Percentiles rank a stretch among this genome's conserved stretches.
These are phyloP conservation scores for Platyscapa corneri DNA, from an alignment of 1,140 invertebrate species.

Conservation along the genomic window DNA sequence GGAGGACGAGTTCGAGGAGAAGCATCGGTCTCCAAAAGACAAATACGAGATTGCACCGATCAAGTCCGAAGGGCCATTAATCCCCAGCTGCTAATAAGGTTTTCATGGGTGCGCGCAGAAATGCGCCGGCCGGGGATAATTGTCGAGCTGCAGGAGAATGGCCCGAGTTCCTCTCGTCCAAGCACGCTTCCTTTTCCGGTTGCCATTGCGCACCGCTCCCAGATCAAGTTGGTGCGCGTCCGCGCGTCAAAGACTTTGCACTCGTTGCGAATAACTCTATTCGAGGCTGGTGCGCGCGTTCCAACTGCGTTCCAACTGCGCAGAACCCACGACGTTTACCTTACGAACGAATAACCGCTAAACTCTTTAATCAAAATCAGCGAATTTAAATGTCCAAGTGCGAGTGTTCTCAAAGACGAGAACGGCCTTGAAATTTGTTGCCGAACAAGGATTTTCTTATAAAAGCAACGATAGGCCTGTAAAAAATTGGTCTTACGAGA, in stretches of 20 bases:
- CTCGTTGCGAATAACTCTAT: background rate
- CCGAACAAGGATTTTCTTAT: too few species aligned
- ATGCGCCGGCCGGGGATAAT: background rate
- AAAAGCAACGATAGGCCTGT: too few species aligned
- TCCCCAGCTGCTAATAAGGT: background rate
- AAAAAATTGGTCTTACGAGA: too few species aligned
- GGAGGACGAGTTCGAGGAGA: background rate
- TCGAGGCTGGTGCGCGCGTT: too few species aligned
- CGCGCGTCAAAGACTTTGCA: background rate
- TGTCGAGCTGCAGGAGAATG: background rate
- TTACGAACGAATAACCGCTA: too few species aligned
- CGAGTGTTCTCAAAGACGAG: too few species aligned
- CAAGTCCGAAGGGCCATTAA: background rate
- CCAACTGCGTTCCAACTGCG: too few species aligned
- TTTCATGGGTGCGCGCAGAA: too few species aligned
- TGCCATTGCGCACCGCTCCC: background rate
- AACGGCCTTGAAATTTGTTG: too few species aligned
- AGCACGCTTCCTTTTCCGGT: conserved; percentile 42
- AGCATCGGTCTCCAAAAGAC: background rate
- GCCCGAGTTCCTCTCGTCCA: background rate
- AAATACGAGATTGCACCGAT: background rate
- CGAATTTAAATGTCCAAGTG: too few species aligned
- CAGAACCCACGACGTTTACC: too few species aligned
- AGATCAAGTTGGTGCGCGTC: background rate
- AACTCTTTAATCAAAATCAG: too few species aligned